Percentiles rank a stretch among this genome's conserved stretches.
Conservation (phyloP, 2,797 vertebrate genomes). For the Coilia nasus region DNA sequence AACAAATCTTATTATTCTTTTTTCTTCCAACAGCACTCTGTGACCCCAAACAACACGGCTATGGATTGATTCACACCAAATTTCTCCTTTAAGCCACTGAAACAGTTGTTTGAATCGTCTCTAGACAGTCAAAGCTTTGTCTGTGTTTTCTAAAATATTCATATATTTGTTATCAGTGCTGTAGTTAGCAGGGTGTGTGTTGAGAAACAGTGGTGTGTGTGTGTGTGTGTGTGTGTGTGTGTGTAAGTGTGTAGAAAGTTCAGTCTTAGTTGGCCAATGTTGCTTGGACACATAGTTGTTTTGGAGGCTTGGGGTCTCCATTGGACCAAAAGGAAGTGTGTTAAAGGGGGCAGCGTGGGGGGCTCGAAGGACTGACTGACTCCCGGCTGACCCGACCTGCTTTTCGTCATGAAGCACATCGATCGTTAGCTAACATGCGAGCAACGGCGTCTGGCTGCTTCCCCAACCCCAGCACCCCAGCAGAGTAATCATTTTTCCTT, state of each 20-base stretch:
- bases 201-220: not conserved
- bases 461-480: not conserved
- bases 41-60: too few species aligned
- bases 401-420: not conserved
- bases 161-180: too few species aligned
- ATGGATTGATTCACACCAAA: too few species aligned
- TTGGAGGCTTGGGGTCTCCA: not conserved
- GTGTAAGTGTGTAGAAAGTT: not conserved
- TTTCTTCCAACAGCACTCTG: too few species aligned
- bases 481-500: not conserved
- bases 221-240: too few species aligned
- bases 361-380: constrained; percentile 3
- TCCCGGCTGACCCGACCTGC: constrained; percentile 4
- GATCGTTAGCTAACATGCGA: constrained; percentile 45
- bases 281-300: not conserved
- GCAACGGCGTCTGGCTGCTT: constrained; percentile 17
- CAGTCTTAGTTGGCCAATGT: not conserved
- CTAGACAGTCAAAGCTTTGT: too few species aligned
- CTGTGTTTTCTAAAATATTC: too few species aligned
- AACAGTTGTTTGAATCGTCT: too few species aligned
- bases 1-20: too few species aligned
- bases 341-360: not conserved
- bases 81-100: too few species aligned
- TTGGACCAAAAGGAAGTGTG: not conserved
- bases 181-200: too few species aligned